Evolutionary conservation across 2,113 vertebrate genomes (phyloP).

Genomic region (Isurus oxyrinchus): DNA sequence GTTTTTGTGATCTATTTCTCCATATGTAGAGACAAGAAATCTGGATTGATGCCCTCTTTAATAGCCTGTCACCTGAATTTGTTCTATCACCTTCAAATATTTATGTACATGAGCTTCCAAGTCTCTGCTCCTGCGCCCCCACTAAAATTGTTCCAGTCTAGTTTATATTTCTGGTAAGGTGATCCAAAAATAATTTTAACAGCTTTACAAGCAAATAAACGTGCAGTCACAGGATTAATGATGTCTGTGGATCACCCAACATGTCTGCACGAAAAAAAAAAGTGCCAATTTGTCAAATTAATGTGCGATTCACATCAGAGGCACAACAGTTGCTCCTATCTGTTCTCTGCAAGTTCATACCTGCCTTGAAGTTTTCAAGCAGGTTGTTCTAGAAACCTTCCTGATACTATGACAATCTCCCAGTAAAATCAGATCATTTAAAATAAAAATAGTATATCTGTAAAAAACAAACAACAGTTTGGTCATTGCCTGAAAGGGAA

Average conservation of each 20-base stretch:
- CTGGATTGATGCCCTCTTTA: too few relatives aligned
- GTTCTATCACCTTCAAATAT: neutral
- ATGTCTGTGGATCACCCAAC: neutral
- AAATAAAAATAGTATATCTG: neutral
- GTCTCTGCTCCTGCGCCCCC: neutral
- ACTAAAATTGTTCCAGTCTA: neutral
- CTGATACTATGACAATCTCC: neutral
- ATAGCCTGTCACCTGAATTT: too few relatives aligned
- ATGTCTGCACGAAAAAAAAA: neutral
- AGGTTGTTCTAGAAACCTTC: neutral
- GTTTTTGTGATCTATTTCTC: neutral
- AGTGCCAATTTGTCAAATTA: neutral
- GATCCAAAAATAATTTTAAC: neutral
- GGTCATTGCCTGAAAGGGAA: neutral
- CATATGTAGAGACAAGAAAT: neutral
- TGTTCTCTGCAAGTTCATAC: neutral
- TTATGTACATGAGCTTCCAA: too few relatives aligned
- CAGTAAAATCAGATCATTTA: neutral
- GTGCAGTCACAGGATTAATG: neutral
- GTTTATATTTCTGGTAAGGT: neutral
- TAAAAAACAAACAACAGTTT: neutral
- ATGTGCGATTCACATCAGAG: neutral
- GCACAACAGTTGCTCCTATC: neutral
- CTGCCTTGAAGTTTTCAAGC: neutral
- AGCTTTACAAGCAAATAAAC: neutral